Conservation (phyloP, 2,797 vertebrate species). For the Myiotriccus ornatus region DNA sequence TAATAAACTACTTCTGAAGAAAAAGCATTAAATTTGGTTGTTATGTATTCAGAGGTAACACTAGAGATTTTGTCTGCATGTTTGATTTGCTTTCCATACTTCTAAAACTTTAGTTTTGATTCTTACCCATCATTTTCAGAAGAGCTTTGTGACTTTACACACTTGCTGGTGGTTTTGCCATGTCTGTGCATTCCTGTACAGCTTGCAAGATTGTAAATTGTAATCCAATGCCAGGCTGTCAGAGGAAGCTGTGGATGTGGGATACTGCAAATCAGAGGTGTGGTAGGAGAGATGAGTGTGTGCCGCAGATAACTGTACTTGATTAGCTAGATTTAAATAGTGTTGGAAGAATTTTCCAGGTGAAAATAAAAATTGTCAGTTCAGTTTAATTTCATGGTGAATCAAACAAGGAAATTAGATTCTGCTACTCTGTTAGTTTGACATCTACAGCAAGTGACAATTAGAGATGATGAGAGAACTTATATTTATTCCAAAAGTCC, state of each 20-base stretch:
- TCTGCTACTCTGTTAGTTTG: slow-evolving; percentile 78
- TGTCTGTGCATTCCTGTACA: slow-evolving; percentile 71
- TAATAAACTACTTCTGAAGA: not conserved
- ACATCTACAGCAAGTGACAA: slow-evolving; percentile 77
- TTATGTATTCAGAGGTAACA: not conserved
- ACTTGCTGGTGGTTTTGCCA: slow-evolving; percentile 51
- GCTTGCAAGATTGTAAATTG: slow-evolving; percentile 77
- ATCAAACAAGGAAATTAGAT: slow-evolving; percentile 85
- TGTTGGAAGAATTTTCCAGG: slow-evolving; percentile 75
- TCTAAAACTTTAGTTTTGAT: not conserved
- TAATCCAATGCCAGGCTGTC: slow-evolving; percentile 62
- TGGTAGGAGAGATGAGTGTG: slow-evolving; percentile 66
- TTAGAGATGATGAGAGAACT: slow-evolving; percentile 76
- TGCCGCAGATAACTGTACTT: slow-evolving; percentile 77
- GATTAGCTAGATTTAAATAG: slow-evolving; percentile 81
- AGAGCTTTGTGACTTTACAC: slow-evolving; percentile 54
- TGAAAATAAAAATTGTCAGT: slow-evolving; percentile 84
- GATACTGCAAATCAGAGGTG: slow-evolving; percentile 75
- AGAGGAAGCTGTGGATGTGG: slow-evolving; percentile 50
- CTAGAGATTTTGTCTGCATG: not conserved
- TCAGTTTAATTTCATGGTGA: slow-evolving; percentile 85
- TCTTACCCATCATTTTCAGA: slow-evolving; percentile 5
- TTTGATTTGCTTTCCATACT: not conserved
- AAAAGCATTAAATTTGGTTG: not conserved
- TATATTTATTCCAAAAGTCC: slow-evolving; percentile 71